Evolutionary conservation across 1,140 invertebrate species (phyloP), one percentile per base, ranked within the genome.

Genomic region (Cydia fagiglandana): DNA sequence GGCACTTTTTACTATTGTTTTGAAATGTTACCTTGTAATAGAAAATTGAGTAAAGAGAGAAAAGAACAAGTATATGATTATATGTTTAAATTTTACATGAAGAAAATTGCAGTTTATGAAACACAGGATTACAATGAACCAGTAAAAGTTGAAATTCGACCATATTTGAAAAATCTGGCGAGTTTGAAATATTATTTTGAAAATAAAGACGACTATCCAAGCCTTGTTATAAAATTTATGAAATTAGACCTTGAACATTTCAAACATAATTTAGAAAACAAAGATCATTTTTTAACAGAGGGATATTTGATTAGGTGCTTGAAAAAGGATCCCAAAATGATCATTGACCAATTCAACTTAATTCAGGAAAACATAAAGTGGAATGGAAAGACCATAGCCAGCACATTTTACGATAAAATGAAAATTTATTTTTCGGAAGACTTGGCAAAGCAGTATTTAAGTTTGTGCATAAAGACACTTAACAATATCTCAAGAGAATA

Each of bases 391-490:
- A 9, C 53, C 6, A 20, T 56, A 56, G 53, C 15, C 3, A 56
- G 53, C 15, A 56, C 15, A 20, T 87, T 12, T 75, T 89, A 47
- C 81, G 75, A 74, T 88, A 56, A 87, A 79, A 64, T 91, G 12
- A 84, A 78, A 84, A 79, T 87, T 64, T 91, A 89, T 73, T 91
- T 87, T 76, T 77, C 77, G n/a, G 76, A 86, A 28, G 88, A 91
- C 77, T 73, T 88, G 12, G 81, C 79, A 2, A 77, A 78, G 73
- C 74, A 81, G 61, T 86, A 75, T 76, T 73, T 84, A 6, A 76
- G 78, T 17, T 83, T 86, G 61, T 85, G 81, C 50, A 75, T 84
- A 20, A 45, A 76, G 17, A 74, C 76, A 47, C 47, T 82, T 41
- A 53, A 24, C 34, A 75, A 75, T 50, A 30, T 50, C 10, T 47